phyloP scores from a whole-genome alignment of 2,888 invertebrate genomes.

The Aporophyla nigra region DNA sequence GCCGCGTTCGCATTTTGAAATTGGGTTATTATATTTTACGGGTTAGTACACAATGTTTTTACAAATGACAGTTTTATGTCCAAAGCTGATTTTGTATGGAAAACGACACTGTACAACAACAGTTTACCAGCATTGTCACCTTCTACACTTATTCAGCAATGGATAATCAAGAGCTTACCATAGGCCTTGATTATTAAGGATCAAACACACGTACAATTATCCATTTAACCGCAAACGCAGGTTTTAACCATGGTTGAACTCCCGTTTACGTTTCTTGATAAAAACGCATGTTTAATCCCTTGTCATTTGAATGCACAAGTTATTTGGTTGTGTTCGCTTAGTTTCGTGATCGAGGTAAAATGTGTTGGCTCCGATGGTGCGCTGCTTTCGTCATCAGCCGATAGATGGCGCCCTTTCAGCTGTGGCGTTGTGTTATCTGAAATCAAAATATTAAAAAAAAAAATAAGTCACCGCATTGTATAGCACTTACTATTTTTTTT shows the following conservation, averaged over 20 bases:
- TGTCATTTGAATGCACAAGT: slow-evolving; percentile 59
- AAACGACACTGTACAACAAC: background rate
- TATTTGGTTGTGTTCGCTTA: slow-evolving; percentile 75
- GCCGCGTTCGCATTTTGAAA: slow-evolving; percentile 55
- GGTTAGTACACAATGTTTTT: slow-evolving; percentile 39
- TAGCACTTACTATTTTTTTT: background rate
- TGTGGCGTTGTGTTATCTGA: slow-evolving; percentile 88
- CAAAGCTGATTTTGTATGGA: slow-evolving; percentile 21
- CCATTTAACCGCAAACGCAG: background rate
- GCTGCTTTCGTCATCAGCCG: slow-evolving; percentile 72
- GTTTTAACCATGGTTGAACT: slow-evolving; percentile 2
- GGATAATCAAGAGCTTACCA: background rate
- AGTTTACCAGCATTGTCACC: background rate
- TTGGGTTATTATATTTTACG: slow-evolving; percentile 45
- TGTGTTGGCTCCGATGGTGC: slow-evolving; percentile 77
- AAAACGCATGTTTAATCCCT: slow-evolving; percentile 14
- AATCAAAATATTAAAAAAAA: slow-evolving; percentile 66
- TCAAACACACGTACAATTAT: slow-evolving; percentile 1
- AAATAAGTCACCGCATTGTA: background rate
- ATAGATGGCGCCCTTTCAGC: slow-evolving; percentile 75
- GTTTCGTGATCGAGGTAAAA: slow-evolving; percentile 80
- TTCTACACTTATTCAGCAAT: slow-evolving; percentile 22
- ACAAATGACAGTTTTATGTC: slow-evolving; percentile 24
- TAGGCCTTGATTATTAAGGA: background rate
- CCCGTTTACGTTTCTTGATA: slow-evolving; percentile 4